Base-by-base conservation (phyloP, 2,888 invertebrate species). In the Limenitis arthemis region DNA sequence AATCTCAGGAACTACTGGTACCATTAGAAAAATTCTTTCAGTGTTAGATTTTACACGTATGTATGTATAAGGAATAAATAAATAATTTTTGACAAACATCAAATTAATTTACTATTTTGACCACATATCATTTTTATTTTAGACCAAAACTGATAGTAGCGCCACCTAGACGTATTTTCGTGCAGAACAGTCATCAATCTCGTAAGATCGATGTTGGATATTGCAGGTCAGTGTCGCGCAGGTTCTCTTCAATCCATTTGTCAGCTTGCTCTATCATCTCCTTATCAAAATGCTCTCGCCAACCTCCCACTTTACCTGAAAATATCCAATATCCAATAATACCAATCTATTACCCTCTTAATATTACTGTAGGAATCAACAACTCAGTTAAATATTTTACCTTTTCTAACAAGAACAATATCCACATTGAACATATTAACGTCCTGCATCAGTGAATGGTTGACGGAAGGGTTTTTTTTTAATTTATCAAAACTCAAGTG, bases 401-500 rank as follows among this genome's bases (percentile, higher is more conserved):
- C 56, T 54, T 53, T 54, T 6, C 57, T 43, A 8, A 58, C 41
- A 37, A 55, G 53, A 8, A 42, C 36, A n/a, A 47, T 29, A n/a
- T 47, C 32, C 6, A 43, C 51, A 20, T 50, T 51, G 8, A 48
- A 29, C 9, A 56, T 51, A 41, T 53, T 40, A 11, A 53, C 37
- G n/a, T 55, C 50, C 12, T 37, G 37, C n/a, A 53, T 31, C 6
- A 53, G 30, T 34, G 49, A 82, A 31, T 75, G 82, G 63, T 94
- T 94, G 0, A 93, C 90, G 31, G 91, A 40, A 4, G 11, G n/a
- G 75, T 94, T 94, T 6, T 88, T 80, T 51, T 90, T 89, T 79
- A 95, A 95, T 65, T 89, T 91, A 12, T 89, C 84, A 59, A 95
- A 92, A 61, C 89, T 85, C 58, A 94, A 86, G 70, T 94, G 91